phyloP scores from a whole-genome alignment of 2,888 invertebrate species.

The Ischnus inquisitorius region DNA sequence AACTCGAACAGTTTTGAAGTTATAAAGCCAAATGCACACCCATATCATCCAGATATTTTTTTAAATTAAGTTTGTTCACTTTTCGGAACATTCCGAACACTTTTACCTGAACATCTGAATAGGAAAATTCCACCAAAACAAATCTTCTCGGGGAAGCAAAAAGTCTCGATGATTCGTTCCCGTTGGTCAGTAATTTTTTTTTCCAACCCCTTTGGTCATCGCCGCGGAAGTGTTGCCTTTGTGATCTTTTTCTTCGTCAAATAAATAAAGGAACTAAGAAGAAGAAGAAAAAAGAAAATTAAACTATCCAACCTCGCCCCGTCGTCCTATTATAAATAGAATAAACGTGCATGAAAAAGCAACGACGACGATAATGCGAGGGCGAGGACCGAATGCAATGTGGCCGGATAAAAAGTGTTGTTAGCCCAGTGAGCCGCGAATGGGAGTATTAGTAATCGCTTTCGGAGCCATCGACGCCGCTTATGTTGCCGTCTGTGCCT shows the following conservation, averaged over 20 bases:
- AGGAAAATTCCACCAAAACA: no score
- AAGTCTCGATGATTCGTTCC: conserved; percentile 25
- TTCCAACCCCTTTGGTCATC: conserved; percentile 17
- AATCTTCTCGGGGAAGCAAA: conserved; percentile 74
- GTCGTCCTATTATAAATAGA: conserved; percentile 60
- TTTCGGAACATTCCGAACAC: no score
- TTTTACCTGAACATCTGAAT: no score
- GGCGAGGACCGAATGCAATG: conserved; percentile 21
- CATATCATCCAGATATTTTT: no score
- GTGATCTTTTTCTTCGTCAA: conserved; percentile 24
- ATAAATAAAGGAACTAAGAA: not conserved
- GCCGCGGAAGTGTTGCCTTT: not conserved
- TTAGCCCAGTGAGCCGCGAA: conserved; percentile 60
- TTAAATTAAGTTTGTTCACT: no score
- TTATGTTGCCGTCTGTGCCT: conserved; percentile 14
- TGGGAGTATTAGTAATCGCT: conserved; percentile 51
- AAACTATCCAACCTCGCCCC: conserved; percentile 27
- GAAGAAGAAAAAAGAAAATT: conserved; percentile 23
- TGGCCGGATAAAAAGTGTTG: conserved; percentile 52
- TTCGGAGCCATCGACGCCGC: conserved; percentile 18
- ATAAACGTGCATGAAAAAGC: not conserved
- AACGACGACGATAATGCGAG: conserved; percentile 4
- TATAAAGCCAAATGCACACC: no score
- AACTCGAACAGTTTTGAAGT: no score
- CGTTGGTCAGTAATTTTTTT: conserved; percentile 31